A percentile compares a stretch with the other conserved stretches of the same genome.
These are phyloP conservation scores for Coracopsis vasa DNA, from an alignment of 2,113 vertebrate genomes.

Conservation along the genomic window DNA sequence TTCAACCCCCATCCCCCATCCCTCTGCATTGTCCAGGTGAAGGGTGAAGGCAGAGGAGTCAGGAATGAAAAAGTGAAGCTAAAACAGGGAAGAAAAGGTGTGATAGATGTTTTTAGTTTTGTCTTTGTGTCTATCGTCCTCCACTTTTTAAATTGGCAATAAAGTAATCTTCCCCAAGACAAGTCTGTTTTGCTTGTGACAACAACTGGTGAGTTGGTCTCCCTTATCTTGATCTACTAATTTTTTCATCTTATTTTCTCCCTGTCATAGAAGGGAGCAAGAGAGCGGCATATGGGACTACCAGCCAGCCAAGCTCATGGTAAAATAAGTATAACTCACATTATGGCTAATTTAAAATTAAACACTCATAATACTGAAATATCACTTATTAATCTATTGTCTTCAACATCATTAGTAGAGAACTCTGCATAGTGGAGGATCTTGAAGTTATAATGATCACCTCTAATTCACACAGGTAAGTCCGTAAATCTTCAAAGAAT, in stretches of 20 bases:
- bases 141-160: background rate
- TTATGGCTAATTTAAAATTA: background rate
- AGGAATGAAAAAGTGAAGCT: background rate
- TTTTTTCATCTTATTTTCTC: background rate
- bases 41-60: background rate
- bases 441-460: background rate
- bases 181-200: background rate
- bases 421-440: background rate
- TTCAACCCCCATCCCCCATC: background rate
- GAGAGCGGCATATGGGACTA: rapidly evolving
- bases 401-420: background rate
- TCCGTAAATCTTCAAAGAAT: background rate
- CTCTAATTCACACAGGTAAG: background rate
- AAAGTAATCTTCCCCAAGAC: background rate
- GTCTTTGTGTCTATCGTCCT: background rate
- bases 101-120: background rate
- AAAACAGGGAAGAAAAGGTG: background rate
- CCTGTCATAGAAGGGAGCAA: background rate
- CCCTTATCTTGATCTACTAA: background rate
- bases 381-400: background rate
- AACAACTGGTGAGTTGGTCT: background rate
- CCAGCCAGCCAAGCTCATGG: background rate
- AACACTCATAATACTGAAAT: background rate
- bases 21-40: rapidly evolving
- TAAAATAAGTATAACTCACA: background rate